These are phyloP conservation scores for Umimayanthus chanpuru DNA, from an alignment of 92 coral and sea anemone genomes.

Conservation along the genomic window DNA sequence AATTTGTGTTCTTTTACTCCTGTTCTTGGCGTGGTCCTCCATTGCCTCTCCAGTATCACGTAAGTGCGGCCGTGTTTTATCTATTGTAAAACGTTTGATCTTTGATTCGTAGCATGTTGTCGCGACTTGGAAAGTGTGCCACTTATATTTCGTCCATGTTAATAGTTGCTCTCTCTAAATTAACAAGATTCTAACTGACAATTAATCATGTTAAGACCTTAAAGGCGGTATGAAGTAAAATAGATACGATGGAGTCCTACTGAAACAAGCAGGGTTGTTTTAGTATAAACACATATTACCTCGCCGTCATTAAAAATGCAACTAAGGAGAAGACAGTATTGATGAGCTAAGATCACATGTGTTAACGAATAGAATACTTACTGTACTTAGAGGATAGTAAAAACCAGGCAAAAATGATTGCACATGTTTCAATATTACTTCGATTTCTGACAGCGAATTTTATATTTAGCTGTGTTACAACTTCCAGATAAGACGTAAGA, in stretches of 20 bases:
- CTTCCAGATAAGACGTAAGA: neutral
- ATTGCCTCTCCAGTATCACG: conserved; percentile 86
- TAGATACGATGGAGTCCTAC: neutral
- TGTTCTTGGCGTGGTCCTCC: conserved; percentile 79
- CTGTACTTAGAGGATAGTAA: no score
- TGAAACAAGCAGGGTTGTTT: neutral
- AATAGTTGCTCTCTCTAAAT: no score
- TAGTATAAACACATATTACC: neutral
- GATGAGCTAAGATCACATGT: conserved; percentile 14
- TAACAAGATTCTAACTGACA: neutral
- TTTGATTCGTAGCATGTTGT: conserved; percentile 35
- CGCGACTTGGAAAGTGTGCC: neutral
- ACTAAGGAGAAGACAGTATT: conserved; percentile 17
- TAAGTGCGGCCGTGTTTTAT: conserved; percentile 56
- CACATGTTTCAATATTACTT: neutral
- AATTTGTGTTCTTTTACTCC: conserved; percentile 65
- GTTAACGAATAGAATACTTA: neutral
- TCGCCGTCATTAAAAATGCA: conserved; percentile 35
- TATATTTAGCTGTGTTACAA: neutral
- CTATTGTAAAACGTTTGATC: conserved; percentile 14
- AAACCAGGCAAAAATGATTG: neutral
- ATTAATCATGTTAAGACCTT: neutral
- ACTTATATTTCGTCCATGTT: neutral
- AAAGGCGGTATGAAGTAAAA: neutral
- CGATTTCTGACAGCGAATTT: neutral